Evolutionary conservation across 2,888 invertebrate genomes (phyloP), one percentile per base, ranked within the genome.

Genomic region (Yponomeuta cagnagella): DNA sequence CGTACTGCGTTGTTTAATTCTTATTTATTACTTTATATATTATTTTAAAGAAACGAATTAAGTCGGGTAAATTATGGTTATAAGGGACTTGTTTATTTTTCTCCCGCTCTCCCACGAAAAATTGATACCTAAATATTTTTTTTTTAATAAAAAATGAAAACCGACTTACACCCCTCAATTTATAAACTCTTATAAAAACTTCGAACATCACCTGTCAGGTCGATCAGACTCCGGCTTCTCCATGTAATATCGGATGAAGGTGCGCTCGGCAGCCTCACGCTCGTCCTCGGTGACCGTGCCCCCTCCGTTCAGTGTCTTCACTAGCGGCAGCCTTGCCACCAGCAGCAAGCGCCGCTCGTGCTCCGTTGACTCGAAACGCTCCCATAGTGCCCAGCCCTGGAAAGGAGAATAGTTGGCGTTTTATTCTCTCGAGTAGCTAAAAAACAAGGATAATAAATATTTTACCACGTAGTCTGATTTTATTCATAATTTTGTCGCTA

Each of bases 161-260:
- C 5, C 33, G 33, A 33, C 23, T 23, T 33, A 33, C 2, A 33
- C 33, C 33, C 1, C 33, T 33, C 33, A 33, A 33, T 33, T 5
- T 33, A 33, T 33, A 33, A 33, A 33, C 0, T 4, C 33, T 33
- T 5, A 23, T 23, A 33, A 33, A 2, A 12, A 3, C 52, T 3
- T 58, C 6, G 15, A 12, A 66, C 12, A 76, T 83, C 78, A 96
- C 96, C 97, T 95, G 76, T 95, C 94, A 10, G 97, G 97, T 63
- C 96, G 93, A 79, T 97, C 96, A 72, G 95, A 94, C 86, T 96
- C 96, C 1, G 97, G 96, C 79, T 96, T 95, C 82, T 97, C 96
- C 96, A 97, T 96, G 85, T 97, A 98, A 83, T 97, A 95, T 72
- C 98, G 94, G 77, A 98, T 97, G 87, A 98, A 98, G 74, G 98